Percentiles rank a stretch among this genome's conserved stretches.
These are phyloP conservation scores for Fringilla coelebs DNA, from an alignment of 2,797 vertebrate genomes.

Conservation along the genomic window DNA sequence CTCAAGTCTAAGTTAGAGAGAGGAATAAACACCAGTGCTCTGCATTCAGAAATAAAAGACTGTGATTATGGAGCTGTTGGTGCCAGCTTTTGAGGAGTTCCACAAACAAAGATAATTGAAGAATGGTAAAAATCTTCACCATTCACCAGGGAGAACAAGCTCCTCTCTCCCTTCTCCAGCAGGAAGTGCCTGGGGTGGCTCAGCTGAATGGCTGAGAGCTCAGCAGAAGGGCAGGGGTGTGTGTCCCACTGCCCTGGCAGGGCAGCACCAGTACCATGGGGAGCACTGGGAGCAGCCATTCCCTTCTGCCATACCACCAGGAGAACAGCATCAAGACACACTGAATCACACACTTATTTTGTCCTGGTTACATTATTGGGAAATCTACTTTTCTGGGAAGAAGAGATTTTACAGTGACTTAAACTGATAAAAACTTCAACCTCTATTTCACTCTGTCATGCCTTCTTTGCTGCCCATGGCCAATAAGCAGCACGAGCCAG, in stretches of 20 bases:
- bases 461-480: neutral
- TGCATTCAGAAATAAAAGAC: neutral
- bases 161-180: neutral
- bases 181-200: neutral
- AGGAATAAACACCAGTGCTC: neutral
- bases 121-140: neutral
- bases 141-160: neutral
- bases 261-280: rapidly evolving
- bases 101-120: neutral
- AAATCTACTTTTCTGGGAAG: neutral
- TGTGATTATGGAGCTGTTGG: rapidly evolving
- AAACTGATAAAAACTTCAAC: neutral
- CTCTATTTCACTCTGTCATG: neutral
- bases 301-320: rapidly evolving
- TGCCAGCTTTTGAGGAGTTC: neutral
- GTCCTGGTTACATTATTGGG: neutral
- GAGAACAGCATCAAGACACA: neutral
- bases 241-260: rapidly evolving
- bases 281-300: neutral
- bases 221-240: neutral
- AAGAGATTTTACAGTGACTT: neutral
- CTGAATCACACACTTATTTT: neutral
- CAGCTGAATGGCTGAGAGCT: neutral
- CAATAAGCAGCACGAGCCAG: neutral
- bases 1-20: neutral